A percentile compares a stretch with the other conserved stretches of the same genome.
phyloP scores from a whole-genome alignment of 2,113 vertebrate species.

The Cygnus buccinator region DNA sequence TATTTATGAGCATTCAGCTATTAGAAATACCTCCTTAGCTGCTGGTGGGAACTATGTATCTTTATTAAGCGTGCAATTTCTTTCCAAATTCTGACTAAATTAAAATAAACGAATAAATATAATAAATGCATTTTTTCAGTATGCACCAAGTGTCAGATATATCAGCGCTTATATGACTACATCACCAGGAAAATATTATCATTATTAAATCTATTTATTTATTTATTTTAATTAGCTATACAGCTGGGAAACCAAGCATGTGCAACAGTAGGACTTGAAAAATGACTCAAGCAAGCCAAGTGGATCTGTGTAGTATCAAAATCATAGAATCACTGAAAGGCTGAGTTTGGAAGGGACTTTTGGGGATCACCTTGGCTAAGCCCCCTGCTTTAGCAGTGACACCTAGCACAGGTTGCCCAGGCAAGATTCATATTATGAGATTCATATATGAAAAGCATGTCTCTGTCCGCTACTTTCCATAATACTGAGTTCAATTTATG shows the following conservation, averaged over 20 bases:
- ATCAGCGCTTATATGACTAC: not conserved
- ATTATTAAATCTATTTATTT: no score
- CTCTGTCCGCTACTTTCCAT: not conserved
- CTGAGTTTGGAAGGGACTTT: not conserved
- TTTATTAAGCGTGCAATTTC: not conserved
- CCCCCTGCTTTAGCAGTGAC: not conserved
- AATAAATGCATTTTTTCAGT: not conserved
- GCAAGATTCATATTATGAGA: not conserved
- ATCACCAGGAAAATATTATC: no score
- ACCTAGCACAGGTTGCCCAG: not conserved
- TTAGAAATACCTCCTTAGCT: not conserved
- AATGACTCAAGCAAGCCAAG: not conserved
- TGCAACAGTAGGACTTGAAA: not conserved
- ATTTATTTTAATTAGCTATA: not conserved
- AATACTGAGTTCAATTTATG: not conserved
- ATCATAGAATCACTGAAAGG: not conserved
- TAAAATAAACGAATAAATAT: not conserved
- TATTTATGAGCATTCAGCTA: not conserved
- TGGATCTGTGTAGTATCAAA: not conserved
- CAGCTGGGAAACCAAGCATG: not conserved
- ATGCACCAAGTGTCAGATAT: not conserved
- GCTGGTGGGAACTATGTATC: not conserved
- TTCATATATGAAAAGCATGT: fast-evolving
- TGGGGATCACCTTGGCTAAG: not conserved
- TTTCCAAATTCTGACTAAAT: not conserved